Base-by-base conservation (phyloP, 2,113 vertebrate genomes). In the Petromus typicus region DNA sequence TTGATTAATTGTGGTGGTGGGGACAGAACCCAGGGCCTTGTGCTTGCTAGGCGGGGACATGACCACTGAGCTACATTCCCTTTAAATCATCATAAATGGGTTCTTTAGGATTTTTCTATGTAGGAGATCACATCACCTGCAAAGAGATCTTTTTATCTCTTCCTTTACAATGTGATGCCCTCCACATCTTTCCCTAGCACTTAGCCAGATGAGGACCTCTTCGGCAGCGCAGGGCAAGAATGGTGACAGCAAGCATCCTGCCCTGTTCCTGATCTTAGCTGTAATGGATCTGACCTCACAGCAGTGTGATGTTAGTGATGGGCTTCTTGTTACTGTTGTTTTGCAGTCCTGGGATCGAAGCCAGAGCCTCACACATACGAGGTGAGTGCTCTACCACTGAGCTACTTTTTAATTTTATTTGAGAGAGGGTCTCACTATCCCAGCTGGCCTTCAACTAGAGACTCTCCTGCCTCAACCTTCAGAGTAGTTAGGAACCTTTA, bases 161-260 rank as follows among this genome's bases (percentile, higher is more conserved):
- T 85, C 57, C 75, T 86, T 40, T 54, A 48, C 27, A 11, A 16
- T 12, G 30, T 40, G 48, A 40, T 37, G 37, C 0, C 25, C 20
- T 40, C 16, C 3, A 2, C 25, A 16, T 56, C 6, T 82, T 61
- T 66, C 34, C 22, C 40, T 45, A 18, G 48, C 51, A 4, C 14
- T 45, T 17, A 2, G 43, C 30, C n/a, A 45, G 48, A 22, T 5
- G 59, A 43, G 57, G 9, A 18, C 27, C 25, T n/a, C 64, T 14
- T 22, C 37, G 17, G 18, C 30, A 34, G 34, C 0, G 23, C 2
- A 27, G 20, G 51, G 9, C 3, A 78, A 13, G 27, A 18, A 27
- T 4, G 3, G 5, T 37, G 34, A 40, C 5, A 3, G 43, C 32
- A 1, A 37, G 11, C 1, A 14, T 8, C 30, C 25, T 61, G 12